Base-by-base conservation (phyloP, 2,888 invertebrate genomes). In the Drosophila anomelani region DNA sequence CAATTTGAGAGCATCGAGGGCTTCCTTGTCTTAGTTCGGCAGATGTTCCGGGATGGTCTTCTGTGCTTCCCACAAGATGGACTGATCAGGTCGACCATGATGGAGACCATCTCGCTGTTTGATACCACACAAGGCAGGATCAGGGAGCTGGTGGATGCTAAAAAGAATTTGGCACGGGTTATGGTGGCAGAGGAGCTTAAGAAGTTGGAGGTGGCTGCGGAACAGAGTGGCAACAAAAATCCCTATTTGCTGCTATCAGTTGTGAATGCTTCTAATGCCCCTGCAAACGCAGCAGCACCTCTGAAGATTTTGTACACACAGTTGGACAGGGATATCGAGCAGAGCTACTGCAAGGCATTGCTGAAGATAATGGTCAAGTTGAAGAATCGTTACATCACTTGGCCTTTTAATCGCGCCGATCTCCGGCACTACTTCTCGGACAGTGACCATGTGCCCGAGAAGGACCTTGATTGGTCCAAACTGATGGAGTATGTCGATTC, bases 41-140 rank as follows among this genome's bases (percentile, higher is more conserved):
- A 13, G 2, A 80, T 80, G 80, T 69, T 78, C 20, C 60, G 54
- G 1, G 76, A 76, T 20, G 55, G 38, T 6, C 6, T 54, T 3
- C 15, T 29, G 1, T n/a, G 20, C 20, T 59, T 39, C 38, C 55
- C 55, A 0, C 4, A 12, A 3, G 55, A 54, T 1, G 55, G 20
- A 12, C 15, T 59, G 29, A 9, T 53, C 8, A 39, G n/a, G 38
- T 6, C n/a, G 6, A 29, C 10, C 10, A 47, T 47, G 3, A 17
- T 12, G 6, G 47, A 47, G 6, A 3, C 29, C 47, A 17, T n/a
- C 6, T 12, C 29, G 12, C n/a, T 47, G 6, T 47, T 32, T 12
- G 47, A 29, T 17, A 6, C 3, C n/a, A 32, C n/a, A 7, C 6
- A n/a, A 12, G 12, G 1, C 2, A 29, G 5, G 3, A 47, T 47